phyloP scores from a whole-genome alignment of 1,140 invertebrate species.

The Leguminivora glycinivorella region DNA sequence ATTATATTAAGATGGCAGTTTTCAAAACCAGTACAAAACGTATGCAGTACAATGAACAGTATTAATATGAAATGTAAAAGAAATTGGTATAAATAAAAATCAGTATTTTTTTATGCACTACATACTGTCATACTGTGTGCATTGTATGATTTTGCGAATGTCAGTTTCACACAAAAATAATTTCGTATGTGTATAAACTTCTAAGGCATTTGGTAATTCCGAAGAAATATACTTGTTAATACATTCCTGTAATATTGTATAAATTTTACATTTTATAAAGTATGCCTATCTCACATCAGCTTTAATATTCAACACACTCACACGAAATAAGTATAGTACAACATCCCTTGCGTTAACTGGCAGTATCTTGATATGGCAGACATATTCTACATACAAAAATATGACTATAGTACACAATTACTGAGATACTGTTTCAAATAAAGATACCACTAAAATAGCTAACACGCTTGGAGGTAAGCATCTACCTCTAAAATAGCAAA shows the following conservation, averaged over 20 bases:
- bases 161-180: too few species aligned
- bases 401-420: slow-evolving; percentile 21
- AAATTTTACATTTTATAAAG: neutral
- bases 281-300: neutral
- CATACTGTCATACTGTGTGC: too few species aligned
- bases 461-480: neutral
- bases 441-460: neutral
- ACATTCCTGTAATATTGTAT: neutral
- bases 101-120: neutral
- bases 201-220: neutral
- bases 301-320: neutral
- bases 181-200: neutral
- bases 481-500: slow-evolving; percentile 16
- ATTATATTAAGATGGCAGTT: too few species aligned
- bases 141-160: too few species aligned
- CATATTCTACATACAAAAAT: slow-evolving; percentile 27
- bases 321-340: neutral
- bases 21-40: too few species aligned
- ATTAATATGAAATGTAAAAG: too few species aligned
- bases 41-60: too few species aligned
- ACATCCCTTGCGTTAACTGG: neutral
- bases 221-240: neutral
- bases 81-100: neutral
- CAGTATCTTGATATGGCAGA: slow-evolving; percentile 18
- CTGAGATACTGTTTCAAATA: neutral